Conservation (phyloP, 2,113 vertebrate species). For the Pleuronectes platessa region DNA sequence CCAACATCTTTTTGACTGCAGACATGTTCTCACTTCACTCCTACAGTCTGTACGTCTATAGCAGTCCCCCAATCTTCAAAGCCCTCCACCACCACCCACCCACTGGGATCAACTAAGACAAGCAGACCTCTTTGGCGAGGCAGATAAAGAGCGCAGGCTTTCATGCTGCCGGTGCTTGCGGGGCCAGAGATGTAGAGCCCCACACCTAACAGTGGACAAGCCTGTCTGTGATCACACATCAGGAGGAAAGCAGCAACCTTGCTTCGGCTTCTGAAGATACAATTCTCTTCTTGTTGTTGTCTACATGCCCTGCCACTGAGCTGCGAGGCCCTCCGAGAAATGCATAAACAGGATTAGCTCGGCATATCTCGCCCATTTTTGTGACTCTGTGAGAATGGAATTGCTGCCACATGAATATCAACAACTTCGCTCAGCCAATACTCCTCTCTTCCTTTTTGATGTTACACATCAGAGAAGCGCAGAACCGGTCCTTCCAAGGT, state of each 20-base stretch:
- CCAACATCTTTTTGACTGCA: conserved; percentile 36
- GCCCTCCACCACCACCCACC: conserved; percentile 22
- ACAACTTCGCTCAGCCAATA: conserved; percentile 31
- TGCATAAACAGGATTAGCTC: conserved; percentile 70
- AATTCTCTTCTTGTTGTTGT: conserved; percentile 42
- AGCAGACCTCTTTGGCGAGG: conserved; percentile 37
- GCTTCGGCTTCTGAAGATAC: conserved; percentile 47
- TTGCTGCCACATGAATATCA: conserved; percentile 53
- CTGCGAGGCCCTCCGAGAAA: conserved; percentile 40
- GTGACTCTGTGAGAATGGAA: conserved; percentile 32
- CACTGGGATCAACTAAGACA: conserved; percentile 36
- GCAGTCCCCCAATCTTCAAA: conserved; percentile 41
- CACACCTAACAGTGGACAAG: conserved; percentile 6
- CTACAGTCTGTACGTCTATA: conserved; percentile 22
- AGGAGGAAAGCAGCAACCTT: conserved; percentile 34
- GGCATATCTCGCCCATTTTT: conserved; percentile 50
- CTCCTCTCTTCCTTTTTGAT: conserved; percentile 29
- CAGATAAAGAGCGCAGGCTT: conserved; percentile 40
- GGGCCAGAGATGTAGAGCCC: conserved; percentile 21
- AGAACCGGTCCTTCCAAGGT: conserved; percentile 4
- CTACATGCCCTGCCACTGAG: conserved; percentile 54
- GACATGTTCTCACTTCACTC: conserved; percentile 32
- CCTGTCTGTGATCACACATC: conserved; percentile 47
- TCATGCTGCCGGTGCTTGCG: background rate
- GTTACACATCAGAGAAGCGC: conserved; percentile 34